Percentiles rank a stretch among this genome's conserved stretches.
Conservation (phyloP, 2,797 vertebrate genomes). For the Tapirus indicus region DNA sequence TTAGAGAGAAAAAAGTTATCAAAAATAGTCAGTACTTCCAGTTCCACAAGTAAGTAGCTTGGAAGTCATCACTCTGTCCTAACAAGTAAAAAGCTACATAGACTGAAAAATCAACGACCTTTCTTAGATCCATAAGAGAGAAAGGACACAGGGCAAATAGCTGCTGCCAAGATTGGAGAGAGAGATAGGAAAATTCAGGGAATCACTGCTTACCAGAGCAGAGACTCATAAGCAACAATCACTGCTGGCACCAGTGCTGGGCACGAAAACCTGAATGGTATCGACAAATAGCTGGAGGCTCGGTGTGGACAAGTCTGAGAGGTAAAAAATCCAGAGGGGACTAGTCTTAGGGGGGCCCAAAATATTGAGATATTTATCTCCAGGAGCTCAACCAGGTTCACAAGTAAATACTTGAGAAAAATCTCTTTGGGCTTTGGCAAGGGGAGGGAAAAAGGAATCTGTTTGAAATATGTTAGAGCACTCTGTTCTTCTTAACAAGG, state of each 20-base stretch:
- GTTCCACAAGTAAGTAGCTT: not conserved
- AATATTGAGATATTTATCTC: not conserved
- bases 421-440: not conserved
- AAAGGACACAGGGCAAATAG: not conserved
- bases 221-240: not conserved
- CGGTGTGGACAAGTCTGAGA: not conserved
- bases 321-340: not conserved
- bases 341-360: too few relatives aligned
- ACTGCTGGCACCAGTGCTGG: rapidly evolving
- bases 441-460: not conserved
- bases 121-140: not conserved
- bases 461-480: not conserved
- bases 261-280: not conserved
- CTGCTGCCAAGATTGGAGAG: not conserved
- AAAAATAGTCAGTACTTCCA: not conserved
- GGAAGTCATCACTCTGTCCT: not conserved
- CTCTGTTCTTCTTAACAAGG: not conserved
- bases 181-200: not conserved
- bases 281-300: not conserved
- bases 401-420: not conserved
- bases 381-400: not conserved
- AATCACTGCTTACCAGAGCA: not conserved
- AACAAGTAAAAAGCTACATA: not conserved
- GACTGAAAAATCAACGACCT: not conserved
- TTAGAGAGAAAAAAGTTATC: not conserved